Evolutionary conservation across 23 tunicate genomes (phyloP), one percentile per base, ranked within the genome.

Genomic region (Styela plicata): DNA sequence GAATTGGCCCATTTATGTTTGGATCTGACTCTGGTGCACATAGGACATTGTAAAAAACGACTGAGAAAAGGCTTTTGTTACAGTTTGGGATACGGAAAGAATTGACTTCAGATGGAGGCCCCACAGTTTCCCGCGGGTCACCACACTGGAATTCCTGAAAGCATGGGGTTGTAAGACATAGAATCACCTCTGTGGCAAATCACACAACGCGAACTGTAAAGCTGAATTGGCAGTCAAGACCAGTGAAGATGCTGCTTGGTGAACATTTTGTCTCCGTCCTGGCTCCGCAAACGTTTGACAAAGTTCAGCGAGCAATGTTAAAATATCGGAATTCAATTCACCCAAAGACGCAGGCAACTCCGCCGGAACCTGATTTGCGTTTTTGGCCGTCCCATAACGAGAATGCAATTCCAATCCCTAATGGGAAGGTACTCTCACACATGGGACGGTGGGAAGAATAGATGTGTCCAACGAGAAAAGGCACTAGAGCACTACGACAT

Each of bases 11-110:
- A 21, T 2, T 37, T 2, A 23, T 28, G 2, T 63, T 30, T 13
- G 7, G 63, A 3, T 5, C 57, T 7, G 7, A 7, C 10, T 7
- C 10, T 44, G 57, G 57, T 44, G 57, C 57, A 13, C 7, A 7
- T 5, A 13, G 57, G 13, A n/a, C n/a, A n/a, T n/a, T 13, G 7
- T 44, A 44, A 5, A 7, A 44, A 13, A 7, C 7, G 57, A 10
- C 80, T 75, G 24, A 63, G 80, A 22, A 10, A n/a, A 31, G 7
- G 24, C 44, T 7, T 79, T 79, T 13, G 74, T 66, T 17, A 79
- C 74, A 17, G n/a, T 79, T 79, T 31, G 74, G 83, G 10, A 66
- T 79, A 7, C 74, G 74, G 19, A 74, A 79, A 2, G 83, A 79
- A 79, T 10, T 79, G 63, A 23, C 34, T 28, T 25, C 36, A 2